Evolutionary conservation across 2,888 invertebrate species (phyloP), one percentile per base, ranked within the genome.

Genomic region (Blera fallax): DNA sequence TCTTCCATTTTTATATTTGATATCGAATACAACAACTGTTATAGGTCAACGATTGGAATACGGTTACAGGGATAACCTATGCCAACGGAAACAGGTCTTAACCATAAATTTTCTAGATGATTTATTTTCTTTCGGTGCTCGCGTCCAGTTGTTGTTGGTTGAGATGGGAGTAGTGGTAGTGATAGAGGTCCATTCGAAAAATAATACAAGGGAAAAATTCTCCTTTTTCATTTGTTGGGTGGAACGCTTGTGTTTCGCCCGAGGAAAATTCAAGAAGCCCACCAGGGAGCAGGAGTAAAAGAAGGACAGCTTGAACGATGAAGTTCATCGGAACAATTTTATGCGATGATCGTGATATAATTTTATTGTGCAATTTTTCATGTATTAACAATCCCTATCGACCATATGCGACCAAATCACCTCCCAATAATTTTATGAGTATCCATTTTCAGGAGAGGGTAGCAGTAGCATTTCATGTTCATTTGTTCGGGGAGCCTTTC

Each of bases 321-420:
- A 76, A 76, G 67, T 81, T 81, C 76, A 74, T 77, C 48, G 69
- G 54, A 56, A 64, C 77, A 77, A 64, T 82, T 82, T 82, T 82
- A 82, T 82, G 81, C 77, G 77, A 77, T 77, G 81, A 82, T 82
- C 81, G 81, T 82, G 81, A 82, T 77, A 82, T 82, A 77, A 82
- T 82, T 82, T 82, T 77, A 82, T 64, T 64, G 77, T 70, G 54
- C 70, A 81, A 76, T 82, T 82, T 77, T 77, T 70, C 81, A 70
- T 69, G 62, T 70, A 82, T 82, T 82, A 82, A 82, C 69, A 82
- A 82, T 76, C 54, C 77, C 62, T 32, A 64, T 77, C 56, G 70
- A 77, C 81, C 81, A 82, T 77, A 82, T 82, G 81, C 3, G 76
- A 56, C 81, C 80, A 69, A 76, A 81, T 81, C 74, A 81, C 80